Evolutionary conservation across 1,140 invertebrate species (phyloP).

Genomic region (Drosophila prosaltans): DNA sequence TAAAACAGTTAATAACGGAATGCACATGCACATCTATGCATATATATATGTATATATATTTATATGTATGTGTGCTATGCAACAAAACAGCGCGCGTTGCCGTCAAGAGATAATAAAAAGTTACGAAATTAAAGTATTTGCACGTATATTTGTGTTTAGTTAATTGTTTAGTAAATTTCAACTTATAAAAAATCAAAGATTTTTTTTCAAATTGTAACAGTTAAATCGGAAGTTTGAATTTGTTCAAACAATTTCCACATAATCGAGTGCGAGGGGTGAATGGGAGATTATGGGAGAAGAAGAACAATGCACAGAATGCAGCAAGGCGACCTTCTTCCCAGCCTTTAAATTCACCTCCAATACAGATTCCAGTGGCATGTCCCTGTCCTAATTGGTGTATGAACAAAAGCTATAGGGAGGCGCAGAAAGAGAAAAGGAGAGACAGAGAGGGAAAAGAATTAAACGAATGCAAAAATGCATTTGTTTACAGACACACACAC

Average conservation of each 20-base stretch:
- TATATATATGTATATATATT: background rate
- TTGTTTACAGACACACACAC: conserved; percentile 14
- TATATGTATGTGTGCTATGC: conserved; percentile 5
- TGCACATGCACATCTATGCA: background rate
- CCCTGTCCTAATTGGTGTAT: conserved; percentile 19
- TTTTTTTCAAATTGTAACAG: background rate
- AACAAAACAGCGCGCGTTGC: background rate
- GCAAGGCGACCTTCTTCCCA: background rate
- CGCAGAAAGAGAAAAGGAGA: background rate
- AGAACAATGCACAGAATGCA: background rate
- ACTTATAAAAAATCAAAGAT: background rate
- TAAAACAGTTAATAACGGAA: conserved; percentile 5
- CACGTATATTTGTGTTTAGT: background rate
- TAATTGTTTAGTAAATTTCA: background rate
- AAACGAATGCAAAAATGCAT: conserved; percentile 17
- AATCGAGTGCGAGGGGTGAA: background rate
- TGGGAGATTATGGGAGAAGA: background rate
- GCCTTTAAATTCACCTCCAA: background rate
- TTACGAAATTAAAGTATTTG: background rate
- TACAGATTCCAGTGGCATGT: conserved; percentile 18
- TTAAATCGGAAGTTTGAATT: background rate
- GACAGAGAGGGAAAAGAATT: conserved; percentile 3
- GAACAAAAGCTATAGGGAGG: background rate
- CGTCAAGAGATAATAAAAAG: conserved; percentile 1
- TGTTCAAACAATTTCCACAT: background rate